Base-by-base conservation (phyloP, 2,888 invertebrate genomes). In the Hybos culiciformis region DNA sequence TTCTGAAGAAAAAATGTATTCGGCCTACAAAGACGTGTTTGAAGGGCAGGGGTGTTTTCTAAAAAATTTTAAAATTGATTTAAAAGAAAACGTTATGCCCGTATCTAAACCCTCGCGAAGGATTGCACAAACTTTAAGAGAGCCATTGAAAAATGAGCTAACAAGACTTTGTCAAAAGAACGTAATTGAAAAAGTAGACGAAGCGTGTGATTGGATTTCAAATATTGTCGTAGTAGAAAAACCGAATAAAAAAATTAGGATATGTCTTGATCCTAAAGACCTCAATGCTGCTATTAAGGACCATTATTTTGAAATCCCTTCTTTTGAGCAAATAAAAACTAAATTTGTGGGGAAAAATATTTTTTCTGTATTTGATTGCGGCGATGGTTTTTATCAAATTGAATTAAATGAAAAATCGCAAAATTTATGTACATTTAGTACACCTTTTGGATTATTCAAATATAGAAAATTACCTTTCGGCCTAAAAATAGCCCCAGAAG, bases 301-400 rank as follows among this genome's bases (percentile, higher is more conserved):
- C 23, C 50, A 54, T 32, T 52, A 53, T 2, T 54, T 56, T 39
- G 53, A 53, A 2, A 33, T 57, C 1, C 57, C 50, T 2, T 46
- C 50, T 11, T 53, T 55, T 23, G 38, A 43, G 1, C 44, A 46
- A 12, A 54, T 55, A 2, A 34, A 56, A 21, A 48, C 50, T 17
- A 52, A 52, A 11, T 43, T 57, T 5, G 38, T 50, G 1, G 29
- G 33, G 4, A 54, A 54, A 9, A 37, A 46, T 8, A 55, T 50
- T 32, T 53, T 57, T 12, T 50, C 51, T 2, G 52, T 53, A 0
- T 38, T 57, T 4, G 52, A 51, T 45, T 29, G 50, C 1, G 54
- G 50, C 21, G 48, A 50, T 5, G 55, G 54, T 1, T 42, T 12
- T 18, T 45, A 38, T 19, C 39, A 45, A 31, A 23, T 37, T 3